Conservation (phyloP, 92 coral and sea anemone genomes). For the Micromussa lordhowensis region DNA sequence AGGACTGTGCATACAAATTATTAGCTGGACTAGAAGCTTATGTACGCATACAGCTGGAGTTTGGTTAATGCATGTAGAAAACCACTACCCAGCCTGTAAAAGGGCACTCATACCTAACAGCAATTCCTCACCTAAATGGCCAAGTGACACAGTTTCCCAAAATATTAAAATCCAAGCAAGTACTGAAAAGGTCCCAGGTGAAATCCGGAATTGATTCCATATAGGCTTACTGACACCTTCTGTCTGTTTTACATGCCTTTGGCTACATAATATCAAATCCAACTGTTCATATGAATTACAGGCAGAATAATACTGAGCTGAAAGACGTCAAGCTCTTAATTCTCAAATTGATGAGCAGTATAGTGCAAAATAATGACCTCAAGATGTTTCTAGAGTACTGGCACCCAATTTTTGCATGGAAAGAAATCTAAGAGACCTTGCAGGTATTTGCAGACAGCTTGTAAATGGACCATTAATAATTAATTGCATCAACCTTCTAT, state of each 20-base stretch:
- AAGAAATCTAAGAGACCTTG: not conserved
- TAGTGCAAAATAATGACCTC: not conserved
- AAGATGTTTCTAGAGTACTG: not conserved
- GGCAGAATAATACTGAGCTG: not conserved
- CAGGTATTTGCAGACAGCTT: conserved; percentile 32
- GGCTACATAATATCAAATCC: not conserved
- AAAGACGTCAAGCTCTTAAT: not conserved
- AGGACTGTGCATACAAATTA: not conserved
- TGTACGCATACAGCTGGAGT: no score
- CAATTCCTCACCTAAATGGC: conserved; percentile 81
- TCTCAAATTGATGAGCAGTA: not conserved
- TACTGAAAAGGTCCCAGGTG: conserved; percentile 75
- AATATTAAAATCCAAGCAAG: conserved; percentile 78
- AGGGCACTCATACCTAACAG: not conserved
- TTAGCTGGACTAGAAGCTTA: not conserved
- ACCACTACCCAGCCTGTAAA: not conserved
- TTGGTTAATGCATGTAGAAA: not conserved
- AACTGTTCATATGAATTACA: not conserved
- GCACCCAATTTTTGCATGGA: conserved; percentile 21
- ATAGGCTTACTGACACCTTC: conserved; percentile 37
- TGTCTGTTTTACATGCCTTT: not conserved
- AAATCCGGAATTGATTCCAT: conserved; percentile 97
- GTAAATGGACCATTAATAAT: conserved; percentile 21
- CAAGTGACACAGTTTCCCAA: conserved; percentile 76
- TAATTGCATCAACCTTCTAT: conserved; percentile 9